Conservation (phyloP, 2,797 vertebrate genomes). For the Eutrigla gurnardus region DNA sequence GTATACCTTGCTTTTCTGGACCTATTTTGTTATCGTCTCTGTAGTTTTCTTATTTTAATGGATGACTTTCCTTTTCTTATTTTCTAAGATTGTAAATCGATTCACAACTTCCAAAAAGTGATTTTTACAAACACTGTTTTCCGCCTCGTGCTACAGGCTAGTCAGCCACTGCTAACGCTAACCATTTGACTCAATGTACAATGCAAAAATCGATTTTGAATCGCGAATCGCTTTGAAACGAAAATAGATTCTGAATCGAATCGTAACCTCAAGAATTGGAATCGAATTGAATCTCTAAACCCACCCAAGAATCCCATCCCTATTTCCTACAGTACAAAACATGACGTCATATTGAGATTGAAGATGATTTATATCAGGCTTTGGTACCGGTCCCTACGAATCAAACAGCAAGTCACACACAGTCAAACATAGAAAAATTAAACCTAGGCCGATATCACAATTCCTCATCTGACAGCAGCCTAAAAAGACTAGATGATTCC, state of each 20-base stretch:
- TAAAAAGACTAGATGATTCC: background rate
- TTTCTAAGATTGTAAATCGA: too few species aligned
- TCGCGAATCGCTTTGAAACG: too few species aligned
- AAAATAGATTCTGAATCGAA: too few species aligned
- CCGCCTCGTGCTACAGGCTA: too few species aligned
- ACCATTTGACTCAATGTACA: too few species aligned
- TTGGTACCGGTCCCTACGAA: background rate
- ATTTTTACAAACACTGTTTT: too few species aligned
- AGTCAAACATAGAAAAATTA: background rate
- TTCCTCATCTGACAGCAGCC: background rate
- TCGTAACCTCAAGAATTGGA: too few species aligned
- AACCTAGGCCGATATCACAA: background rate
- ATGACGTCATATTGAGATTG: background rate
- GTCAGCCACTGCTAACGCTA: too few species aligned
- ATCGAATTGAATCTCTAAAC: too few species aligned
- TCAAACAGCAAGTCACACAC: background rate
- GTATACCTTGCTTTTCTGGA: background rate
- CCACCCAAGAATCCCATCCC: too few species aligned
- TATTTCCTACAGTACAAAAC: background rate
- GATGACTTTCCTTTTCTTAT: background rate
- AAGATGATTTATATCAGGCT: constrained; percentile 4
- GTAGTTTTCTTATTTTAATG: background rate
- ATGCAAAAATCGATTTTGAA: too few species aligned
- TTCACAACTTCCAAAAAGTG: too few species aligned
- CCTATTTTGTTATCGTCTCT: background rate